phyloP scores from a whole-genome alignment of 2,888 invertebrate species.

The Luffia ferchaultella region DNA sequence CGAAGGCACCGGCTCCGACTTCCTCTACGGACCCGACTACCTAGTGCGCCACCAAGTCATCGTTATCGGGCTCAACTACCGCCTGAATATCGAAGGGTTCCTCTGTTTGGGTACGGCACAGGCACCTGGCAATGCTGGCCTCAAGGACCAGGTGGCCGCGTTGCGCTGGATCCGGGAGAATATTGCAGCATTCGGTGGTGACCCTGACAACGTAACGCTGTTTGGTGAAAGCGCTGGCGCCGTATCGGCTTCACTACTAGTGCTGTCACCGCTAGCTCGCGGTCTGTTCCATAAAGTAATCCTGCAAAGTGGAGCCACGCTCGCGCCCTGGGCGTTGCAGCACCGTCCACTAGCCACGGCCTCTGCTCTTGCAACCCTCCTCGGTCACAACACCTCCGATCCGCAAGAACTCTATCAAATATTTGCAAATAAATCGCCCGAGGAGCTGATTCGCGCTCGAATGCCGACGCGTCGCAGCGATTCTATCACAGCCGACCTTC shows the following conservation, averaged over 20 bases:
- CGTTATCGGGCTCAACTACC: constrained; percentile 68
- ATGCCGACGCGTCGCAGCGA: constrained; percentile 36
- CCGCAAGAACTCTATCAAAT: constrained; percentile 40
- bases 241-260: constrained; percentile 42
- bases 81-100: constrained; percentile 68
- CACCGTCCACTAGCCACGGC: constrained; percentile 42
- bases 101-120: constrained; percentile 68
- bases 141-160: constrained; percentile 60
- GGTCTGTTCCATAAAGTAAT: constrained; percentile 50
- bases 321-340: constrained; percentile 47
- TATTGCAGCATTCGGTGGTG: constrained; percentile 44
- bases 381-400: constrained; percentile 41
- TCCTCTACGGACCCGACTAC: constrained; percentile 68
- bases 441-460: constrained; percentile 36
- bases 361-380: constrained; percentile 34
- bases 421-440: constrained; percentile 32
- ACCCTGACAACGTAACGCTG: constrained; percentile 44
- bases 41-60: constrained; percentile 65
- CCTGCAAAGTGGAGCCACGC: constrained; percentile 44
- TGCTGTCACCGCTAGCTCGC: constrained; percentile 37
- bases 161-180: constrained; percentile 46
- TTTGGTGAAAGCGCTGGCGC: constrained; percentile 58
- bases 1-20: constrained; percentile 65
- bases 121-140: constrained; percentile 72
- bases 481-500: constrained; percentile 37